These are phyloP conservation scores for Hydrolagus affinis DNA, from an alignment of 2,113 vertebrate genomes.

Conservation along the genomic window DNA sequence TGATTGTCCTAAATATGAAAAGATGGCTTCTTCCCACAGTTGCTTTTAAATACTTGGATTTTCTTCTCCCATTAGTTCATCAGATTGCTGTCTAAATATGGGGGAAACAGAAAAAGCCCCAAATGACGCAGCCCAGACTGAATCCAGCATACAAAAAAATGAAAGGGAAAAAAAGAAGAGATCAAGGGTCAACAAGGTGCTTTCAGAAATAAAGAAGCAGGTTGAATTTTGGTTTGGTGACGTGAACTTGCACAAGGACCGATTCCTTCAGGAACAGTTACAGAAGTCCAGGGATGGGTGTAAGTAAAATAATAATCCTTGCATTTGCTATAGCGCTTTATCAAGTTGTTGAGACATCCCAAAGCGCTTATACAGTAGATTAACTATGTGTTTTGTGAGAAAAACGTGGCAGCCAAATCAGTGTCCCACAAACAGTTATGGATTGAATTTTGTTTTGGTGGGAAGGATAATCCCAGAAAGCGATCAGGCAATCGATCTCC, in stretches of 20 bases:
- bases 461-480: too few species aligned
- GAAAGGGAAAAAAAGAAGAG: slow-evolving; percentile 90
- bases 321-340: background rate
- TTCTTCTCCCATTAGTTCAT: background rate
- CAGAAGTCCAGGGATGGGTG: slow-evolving; percentile 86
- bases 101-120: slow-evolving; percentile 49
- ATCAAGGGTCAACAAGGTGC: slow-evolving; percentile 86
- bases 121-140: slow-evolving; percentile 48
- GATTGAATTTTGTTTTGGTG: too few species aligned
- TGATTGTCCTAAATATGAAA: too few species aligned
- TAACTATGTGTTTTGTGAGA: too few species aligned
- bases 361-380: too few species aligned
- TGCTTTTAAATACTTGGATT: background rate
- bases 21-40: too few species aligned
- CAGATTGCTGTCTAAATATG: background rate
- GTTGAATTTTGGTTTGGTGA: slow-evolving; percentile 98
- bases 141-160: slow-evolving; percentile 61
- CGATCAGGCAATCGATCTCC: too few species aligned
- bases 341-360: too few species aligned
- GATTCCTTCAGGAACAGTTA: slow-evolving; percentile 79
- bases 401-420: too few species aligned
- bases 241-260: slow-evolving; percentile 92
- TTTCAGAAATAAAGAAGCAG: slow-evolving; percentile 86
- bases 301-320: slow-evolving; percentile 49
- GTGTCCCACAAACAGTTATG: too few species aligned